Base-by-base conservation (phyloP, 1,140 invertebrate genomes). In the Phthorimaea operculella region DNA sequence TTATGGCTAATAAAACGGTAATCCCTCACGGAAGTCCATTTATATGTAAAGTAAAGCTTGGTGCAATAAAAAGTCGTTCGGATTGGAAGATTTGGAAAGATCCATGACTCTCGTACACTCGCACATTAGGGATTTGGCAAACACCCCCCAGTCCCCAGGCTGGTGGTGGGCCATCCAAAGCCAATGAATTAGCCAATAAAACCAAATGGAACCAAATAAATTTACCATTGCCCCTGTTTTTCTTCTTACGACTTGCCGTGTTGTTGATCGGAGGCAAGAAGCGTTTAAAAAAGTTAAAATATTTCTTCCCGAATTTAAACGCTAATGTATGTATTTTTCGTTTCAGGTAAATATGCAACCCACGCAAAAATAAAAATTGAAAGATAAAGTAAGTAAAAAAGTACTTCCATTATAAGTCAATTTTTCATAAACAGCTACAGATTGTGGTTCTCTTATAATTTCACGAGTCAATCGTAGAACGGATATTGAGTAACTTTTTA, bases 171-270 rank as follows among this genome's bases (percentile, higher is more conserved):
- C 14, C 60, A 77, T 74, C 63, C 67, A 70, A 70, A 67, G 70
- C 66, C 74, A 75, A 79, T 77, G 72, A 80, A 82, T 82, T 82
- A 79, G 70, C 72, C 72, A 78, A 82, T 82, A 80, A 80, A 82
- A 82, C 63, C 72, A 76, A 82, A 82, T 82, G 77, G 77, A 72
- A 74, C 61, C 66, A 72, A 79, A 80, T 80, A 79, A 80, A 80
- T 78, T 77, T 67, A 53, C 62, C 68, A 73, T 79, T 74, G 76
- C 67, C 66, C 63, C 65, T 68, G 70, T 68, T 72, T 76, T 78
- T 73, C 68, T 39, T 39, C n/a, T 39, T 10, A n/a, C n/a, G n/a
- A n/a, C n/a, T n/a, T n/a, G n/a, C n/a, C 8, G 36, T 12, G 36
- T 39, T n/a, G 36, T 39, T 39, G 36, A 39, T 39, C n/a, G n/a